Evolutionary conservation across 2,797 vertebrate species (phyloP).

Genomic region (Apogon hyalosoma): DNA sequence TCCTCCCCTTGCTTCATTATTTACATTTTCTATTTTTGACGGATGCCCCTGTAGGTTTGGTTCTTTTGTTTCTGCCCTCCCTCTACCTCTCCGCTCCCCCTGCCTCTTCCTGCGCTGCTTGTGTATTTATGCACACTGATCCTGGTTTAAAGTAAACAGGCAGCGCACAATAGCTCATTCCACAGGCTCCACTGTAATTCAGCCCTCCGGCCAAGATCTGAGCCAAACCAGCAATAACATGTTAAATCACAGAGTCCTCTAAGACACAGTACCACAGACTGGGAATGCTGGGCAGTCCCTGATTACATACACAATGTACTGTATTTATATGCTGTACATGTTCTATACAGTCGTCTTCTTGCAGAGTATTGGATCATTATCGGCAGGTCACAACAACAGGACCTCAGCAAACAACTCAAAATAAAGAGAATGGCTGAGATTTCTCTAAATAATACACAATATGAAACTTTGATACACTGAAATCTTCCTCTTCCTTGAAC

Average conservation of each 20-base stretch:
- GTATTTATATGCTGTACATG: constrained; percentile 59
- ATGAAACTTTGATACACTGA: constrained; percentile 53
- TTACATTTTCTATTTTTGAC: constrained; percentile 80
- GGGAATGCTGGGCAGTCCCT: constrained; percentile 59
- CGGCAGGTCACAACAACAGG: constrained; percentile 29
- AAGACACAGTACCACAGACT: constrained; percentile 56
- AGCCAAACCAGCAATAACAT: constrained; percentile 74
- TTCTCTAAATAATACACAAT: constrained; percentile 58
- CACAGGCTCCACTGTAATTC: constrained; percentile 73
- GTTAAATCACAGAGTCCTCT: constrained; percentile 63
- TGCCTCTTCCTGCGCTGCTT: constrained; percentile 66
- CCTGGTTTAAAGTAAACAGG: constrained; percentile 79
- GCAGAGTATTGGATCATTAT: constrained; percentile 28
- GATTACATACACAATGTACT: constrained; percentile 50
- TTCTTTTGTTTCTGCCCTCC: constrained; percentile 61
- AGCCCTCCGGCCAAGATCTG: constrained; percentile 66
- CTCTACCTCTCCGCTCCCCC: constrained; percentile 52
- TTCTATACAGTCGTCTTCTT: constrained; percentile 52
- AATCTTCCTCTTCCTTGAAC: constrained; percentile 46
- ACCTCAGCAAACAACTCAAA: constrained; percentile 34
- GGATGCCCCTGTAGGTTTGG: constrained; percentile 62
- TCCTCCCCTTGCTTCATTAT: constrained; percentile 53
- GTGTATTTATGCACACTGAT: constrained; percentile 74
- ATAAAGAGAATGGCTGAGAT: constrained; percentile 56
- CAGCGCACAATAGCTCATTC: constrained; percentile 73